phyloP scores from a whole-genome alignment of 2,888 invertebrate species.

The Parochlus steinenii region DNA sequence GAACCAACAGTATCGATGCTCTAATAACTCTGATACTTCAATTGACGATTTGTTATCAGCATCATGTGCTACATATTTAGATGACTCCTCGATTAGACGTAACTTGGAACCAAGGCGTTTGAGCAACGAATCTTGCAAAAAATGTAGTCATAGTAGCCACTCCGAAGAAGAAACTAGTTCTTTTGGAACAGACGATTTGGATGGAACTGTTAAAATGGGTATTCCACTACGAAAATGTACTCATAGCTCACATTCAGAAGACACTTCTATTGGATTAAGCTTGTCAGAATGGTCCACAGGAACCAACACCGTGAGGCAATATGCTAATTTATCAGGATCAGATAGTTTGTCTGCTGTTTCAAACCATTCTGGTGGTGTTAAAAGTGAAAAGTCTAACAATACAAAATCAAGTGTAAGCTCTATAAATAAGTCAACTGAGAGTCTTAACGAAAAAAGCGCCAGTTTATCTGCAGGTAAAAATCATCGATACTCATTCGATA shows the following conservation, averaged over 20 bases:
- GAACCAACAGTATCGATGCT: slow-evolving; percentile 33
- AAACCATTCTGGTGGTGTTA: slow-evolving; percentile 37
- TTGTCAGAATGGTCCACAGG: slow-evolving; percentile 81
- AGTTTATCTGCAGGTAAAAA: slow-evolving; percentile 24
- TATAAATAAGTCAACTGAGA: slow-evolving; percentile 39
- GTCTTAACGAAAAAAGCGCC: slow-evolving; percentile 28
- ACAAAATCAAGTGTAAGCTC: slow-evolving; percentile 40
- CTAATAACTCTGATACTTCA: slow-evolving; percentile 46
- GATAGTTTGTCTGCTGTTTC: slow-evolving; percentile 40
- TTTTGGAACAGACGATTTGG: slow-evolving; percentile 59
- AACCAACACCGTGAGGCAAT: slow-evolving; percentile 68
- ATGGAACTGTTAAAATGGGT: slow-evolving; percentile 66
- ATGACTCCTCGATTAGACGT: slow-evolving; percentile 36
- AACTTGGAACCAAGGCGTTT: slow-evolving; percentile 31
- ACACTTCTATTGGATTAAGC: slow-evolving; percentile 70
- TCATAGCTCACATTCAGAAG: slow-evolving; percentile 70
- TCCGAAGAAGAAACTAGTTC: slow-evolving; percentile 61
- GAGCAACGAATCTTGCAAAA: slow-evolving; percentile 38
- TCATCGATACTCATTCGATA: slow-evolving; percentile 27
- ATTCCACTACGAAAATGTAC: slow-evolving; percentile 66
- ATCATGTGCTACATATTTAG: slow-evolving; percentile 34
- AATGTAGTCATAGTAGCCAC: slow-evolving; percentile 53
- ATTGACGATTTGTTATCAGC: slow-evolving; percentile 42
- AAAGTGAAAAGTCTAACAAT: slow-evolving; percentile 43
- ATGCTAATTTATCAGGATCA: slow-evolving; percentile 55